Evolutionary conservation across 2,888 invertebrate species (phyloP).

Genomic region (Cynaeus angustus): DNA sequence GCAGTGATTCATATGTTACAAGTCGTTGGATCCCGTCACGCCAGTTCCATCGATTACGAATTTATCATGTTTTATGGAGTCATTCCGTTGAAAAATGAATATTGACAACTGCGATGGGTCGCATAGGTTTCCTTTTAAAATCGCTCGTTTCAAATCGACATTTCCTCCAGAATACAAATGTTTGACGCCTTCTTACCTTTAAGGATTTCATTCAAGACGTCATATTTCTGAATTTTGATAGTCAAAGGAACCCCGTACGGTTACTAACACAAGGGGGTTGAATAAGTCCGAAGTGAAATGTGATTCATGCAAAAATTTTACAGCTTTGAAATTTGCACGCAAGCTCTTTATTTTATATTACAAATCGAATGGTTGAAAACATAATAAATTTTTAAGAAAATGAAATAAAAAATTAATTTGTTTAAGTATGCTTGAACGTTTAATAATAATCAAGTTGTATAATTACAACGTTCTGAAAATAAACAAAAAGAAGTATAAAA

Average conservation of each 20-base stretch:
- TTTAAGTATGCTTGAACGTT: background rate
- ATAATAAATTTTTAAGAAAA: background rate
- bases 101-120: slow-evolving; percentile 65
- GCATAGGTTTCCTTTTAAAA: slow-evolving; percentile 54
- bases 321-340: too few relatives aligned
- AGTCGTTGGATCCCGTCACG: slow-evolving; percentile 66
- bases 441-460: background rate
- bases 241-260: slow-evolving; percentile 18
- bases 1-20: slow-evolving; percentile 66
- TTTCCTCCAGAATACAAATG: slow-evolving; percentile 47
- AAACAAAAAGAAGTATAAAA: background rate
- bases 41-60: slow-evolving; percentile 64
- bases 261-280: slow-evolving; percentile 13
- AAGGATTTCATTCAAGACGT: slow-evolving; percentile 36
- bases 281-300: slow-evolving; percentile 19
- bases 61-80: slow-evolving; percentile 69
- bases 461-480: background rate
- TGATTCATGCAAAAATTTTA: slow-evolving; percentile 11
- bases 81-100: slow-evolving; percentile 70
- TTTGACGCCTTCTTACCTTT: slow-evolving; percentile 48
- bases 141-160: slow-evolving; percentile 47
- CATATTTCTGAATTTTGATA: slow-evolving; percentile 35
- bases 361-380: too few relatives aligned
- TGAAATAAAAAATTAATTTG: background rate
- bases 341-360: too few relatives aligned